Percentiles rank a stretch among this genome's conserved stretches.
Evolutionary conservation across 1,140 invertebrate genomes (phyloP).

Genomic region (Mamestra configurata): DNA sequence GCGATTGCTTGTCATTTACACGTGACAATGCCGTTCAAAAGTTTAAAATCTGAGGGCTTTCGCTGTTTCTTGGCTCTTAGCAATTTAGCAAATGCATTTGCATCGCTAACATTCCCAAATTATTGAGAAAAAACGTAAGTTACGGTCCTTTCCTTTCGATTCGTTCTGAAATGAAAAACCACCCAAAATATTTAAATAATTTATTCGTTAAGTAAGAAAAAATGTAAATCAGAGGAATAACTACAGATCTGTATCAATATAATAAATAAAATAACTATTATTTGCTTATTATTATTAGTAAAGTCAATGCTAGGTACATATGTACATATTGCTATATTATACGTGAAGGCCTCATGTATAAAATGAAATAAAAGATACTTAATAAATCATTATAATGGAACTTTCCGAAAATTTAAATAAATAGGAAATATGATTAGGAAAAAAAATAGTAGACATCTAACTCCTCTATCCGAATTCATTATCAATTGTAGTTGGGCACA

Average conservation of each 20-base stretch:
- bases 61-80: no score
- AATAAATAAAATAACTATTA: constrained; percentile 28
- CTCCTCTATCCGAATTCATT: no score
- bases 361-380: not conserved
- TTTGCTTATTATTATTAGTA: constrained; percentile 14
- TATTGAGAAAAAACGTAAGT: no score
- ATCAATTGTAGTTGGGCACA: no score
- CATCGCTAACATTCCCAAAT: no score
- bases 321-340: constrained; percentile 17
- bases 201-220: constrained; percentile 31
- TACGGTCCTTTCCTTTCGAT: no score
- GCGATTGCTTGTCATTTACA: no score
- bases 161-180: not conserved
- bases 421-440: not conserved
- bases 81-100: no score
- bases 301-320: not conserved
- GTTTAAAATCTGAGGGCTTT: no score
- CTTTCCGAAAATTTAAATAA: not conserved
- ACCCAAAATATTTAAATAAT: constrained; percentile 1
- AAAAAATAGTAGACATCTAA: not conserved
- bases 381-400: not conserved
- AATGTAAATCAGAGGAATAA: constrained; percentile 33
- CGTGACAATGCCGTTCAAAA: no score
- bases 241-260: constrained; percentile 18
- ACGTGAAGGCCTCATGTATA: not conserved